These are phyloP conservation scores for Reticulitermes lucifugus DNA, from an alignment of 2,888 invertebrate genomes.

Conservation along the genomic window DNA sequence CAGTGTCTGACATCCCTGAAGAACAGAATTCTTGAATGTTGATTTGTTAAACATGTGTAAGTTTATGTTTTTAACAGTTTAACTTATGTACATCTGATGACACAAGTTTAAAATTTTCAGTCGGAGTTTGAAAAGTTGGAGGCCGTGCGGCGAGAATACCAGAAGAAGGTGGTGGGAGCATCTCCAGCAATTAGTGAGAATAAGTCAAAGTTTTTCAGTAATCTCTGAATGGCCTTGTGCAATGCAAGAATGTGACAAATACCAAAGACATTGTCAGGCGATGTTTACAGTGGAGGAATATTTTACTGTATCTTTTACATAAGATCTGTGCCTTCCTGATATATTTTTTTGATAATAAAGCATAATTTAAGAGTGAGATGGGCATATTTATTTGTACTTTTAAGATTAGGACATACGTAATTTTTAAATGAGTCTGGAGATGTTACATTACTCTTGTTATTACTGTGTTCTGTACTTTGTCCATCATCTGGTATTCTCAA, in stretches of 20 bases:
- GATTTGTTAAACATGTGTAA: not conserved
- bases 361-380: too few relatives aligned
- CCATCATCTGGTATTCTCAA: too few relatives aligned
- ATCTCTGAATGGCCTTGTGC: not conserved
- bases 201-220: not conserved
- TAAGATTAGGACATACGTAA: too few relatives aligned
- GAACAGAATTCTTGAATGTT: not conserved
- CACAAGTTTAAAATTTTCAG: not conserved
- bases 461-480: too few relatives aligned
- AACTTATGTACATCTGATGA: not conserved
- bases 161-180: not conserved
- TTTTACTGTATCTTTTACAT: too few relatives aligned
- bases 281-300: too few relatives aligned
- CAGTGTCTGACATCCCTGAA: too few relatives aligned
- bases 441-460: too few relatives aligned
- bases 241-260: not conserved
- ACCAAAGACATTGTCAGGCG: not conserved
- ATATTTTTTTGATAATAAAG: too few relatives aligned
- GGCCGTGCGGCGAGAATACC: not conserved
- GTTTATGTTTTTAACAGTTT: not conserved
- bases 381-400: too few relatives aligned
- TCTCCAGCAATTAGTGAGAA: not conserved
- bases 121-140: not conserved
- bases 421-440: too few relatives aligned
- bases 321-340: too few relatives aligned